A percentile compares a stretch with the other conserved stretches of the same genome.
Evolutionary conservation across 23 tunicate genomes (phyloP).

Genomic region (Styela clava): DNA sequence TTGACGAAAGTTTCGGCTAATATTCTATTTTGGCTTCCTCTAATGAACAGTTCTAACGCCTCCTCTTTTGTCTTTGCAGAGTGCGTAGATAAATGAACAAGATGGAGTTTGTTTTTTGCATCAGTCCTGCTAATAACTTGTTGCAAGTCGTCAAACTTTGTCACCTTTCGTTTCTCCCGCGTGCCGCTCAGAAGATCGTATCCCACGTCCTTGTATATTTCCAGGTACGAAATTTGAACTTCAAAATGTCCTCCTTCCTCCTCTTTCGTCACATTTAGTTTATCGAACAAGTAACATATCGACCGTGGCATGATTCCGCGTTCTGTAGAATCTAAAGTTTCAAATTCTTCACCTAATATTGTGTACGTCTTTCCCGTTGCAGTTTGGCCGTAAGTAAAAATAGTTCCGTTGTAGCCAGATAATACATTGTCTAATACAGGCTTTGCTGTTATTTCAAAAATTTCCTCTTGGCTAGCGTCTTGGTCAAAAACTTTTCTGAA

Average conservation of each 20-base stretch:
- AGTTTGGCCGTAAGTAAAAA: conserved; percentile 97
- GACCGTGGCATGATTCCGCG: conserved; percentile 59
- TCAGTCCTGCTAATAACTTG: conserved; percentile 47
- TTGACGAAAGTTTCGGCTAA: conserved; percentile 97
- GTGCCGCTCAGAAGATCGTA: conserved; percentile 70
- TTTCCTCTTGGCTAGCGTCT: conserved; percentile 54
- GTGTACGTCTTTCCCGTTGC: conserved; percentile 95
- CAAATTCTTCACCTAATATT: conserved; percentile 51
- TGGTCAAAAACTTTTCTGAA: conserved; percentile 73
- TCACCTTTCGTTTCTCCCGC: conserved; percentile 19
- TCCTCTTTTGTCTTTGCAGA: conserved; percentile 35
- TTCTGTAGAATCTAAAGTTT: background rate
- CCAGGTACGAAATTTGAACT: conserved; percentile 65
- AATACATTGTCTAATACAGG: conserved; percentile 77
- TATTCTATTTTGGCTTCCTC: conserved; percentile 78
- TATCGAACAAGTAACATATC: conserved; percentile 42
- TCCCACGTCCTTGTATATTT: conserved; percentile 83
- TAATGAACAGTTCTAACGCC: conserved; percentile 66
- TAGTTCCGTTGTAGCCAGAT: conserved; percentile 87
- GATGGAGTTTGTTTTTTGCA: conserved; percentile 48
- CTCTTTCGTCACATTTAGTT: conserved; percentile 22
- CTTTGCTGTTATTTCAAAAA: conserved; percentile 56
- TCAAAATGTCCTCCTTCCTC: conserved; percentile 30
- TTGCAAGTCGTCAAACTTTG: conserved; percentile 33
- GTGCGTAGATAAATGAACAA: conserved; percentile 57